Conservation (phyloP, 2,888 invertebrate genomes). For the Venusia cambrica region DNA sequence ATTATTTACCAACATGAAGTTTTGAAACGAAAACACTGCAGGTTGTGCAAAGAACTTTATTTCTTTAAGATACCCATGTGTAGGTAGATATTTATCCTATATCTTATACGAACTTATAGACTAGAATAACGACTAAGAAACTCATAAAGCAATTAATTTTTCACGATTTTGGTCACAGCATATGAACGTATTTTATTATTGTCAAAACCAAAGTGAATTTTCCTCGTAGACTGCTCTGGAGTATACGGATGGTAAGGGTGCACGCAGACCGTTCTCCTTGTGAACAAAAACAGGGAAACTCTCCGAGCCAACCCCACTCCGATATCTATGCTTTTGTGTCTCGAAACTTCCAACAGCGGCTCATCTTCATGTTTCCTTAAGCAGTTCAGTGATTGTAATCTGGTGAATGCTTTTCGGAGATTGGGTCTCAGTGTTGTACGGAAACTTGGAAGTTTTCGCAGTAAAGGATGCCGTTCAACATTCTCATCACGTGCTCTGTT, state of each 20-base stretch:
- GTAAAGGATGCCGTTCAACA: conserved; percentile 27
- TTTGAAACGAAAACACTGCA: no score
- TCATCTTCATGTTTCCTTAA: conserved; percentile 51
- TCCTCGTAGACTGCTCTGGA: conserved; percentile 65
- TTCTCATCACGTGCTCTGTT: conserved; percentile 35
- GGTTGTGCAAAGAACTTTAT: no score
- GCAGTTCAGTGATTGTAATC: conserved; percentile 58
- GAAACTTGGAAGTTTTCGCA: conserved; percentile 46
- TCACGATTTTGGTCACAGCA: no score
- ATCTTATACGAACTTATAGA: no score
- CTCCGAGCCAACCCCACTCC: conserved; percentile 63
- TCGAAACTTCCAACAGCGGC: conserved; percentile 52
- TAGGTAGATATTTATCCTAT: no score
- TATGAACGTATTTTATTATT: conserved; percentile 37
- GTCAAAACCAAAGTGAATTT: conserved; percentile 54
- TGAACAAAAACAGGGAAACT: conserved; percentile 66
- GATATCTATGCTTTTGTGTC: conserved; percentile 69
- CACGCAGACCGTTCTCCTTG: conserved; percentile 60
- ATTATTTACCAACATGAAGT: no score
- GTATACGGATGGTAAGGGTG: conserved; percentile 74
- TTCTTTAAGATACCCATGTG: no score
- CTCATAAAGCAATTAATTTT: no score
- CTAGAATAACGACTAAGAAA: no score
- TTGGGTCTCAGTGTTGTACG: conserved; percentile 46
- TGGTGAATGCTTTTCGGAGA: conserved; percentile 48